Conservation (phyloP, 2,113 vertebrate genomes). For the Anser brachyrhynchus region DNA sequence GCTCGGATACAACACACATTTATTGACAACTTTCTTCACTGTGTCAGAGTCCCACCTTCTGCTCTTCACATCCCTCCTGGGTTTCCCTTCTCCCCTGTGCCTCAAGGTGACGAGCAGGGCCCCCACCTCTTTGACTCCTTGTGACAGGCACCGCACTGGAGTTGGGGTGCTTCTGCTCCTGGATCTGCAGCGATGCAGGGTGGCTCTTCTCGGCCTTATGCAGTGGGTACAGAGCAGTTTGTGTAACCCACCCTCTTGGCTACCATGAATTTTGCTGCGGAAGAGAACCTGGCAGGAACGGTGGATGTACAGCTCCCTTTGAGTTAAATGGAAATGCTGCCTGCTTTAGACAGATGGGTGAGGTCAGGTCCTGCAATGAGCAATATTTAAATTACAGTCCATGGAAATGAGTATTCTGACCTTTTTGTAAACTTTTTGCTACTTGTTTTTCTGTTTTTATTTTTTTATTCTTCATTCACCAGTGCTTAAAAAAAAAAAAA, state of each 20-base stretch:
- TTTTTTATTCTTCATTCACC: background rate
- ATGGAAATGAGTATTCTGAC: constrained; percentile 22
- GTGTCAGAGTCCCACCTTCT: background rate
- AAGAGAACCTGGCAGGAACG: background rate
- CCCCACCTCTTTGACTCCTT: background rate
- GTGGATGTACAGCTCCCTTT: background rate
- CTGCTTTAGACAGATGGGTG: background rate
- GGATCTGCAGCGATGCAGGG: background rate
- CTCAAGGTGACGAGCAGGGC: background rate
- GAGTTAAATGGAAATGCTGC: background rate
- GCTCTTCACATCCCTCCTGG: rapidly evolving
- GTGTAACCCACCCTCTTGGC: background rate
- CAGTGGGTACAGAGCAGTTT: rapidly evolving
- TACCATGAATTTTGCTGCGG: background rate
- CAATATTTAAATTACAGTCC: constrained; percentile 17
- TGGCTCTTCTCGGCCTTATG: background rate
- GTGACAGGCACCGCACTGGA: rapidly evolving
- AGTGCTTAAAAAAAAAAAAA: background rate
- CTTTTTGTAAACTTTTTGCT: constrained; percentile 15
- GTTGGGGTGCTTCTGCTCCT: background rate
- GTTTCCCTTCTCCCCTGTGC: too few species aligned
- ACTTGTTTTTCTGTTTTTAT: background rate
- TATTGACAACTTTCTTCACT: background rate
- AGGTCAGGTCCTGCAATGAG: background rate
- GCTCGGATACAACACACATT: background rate